Base-by-base conservation (phyloP, 2,888 invertebrate genomes). In the Clanis bilineata region DNA sequence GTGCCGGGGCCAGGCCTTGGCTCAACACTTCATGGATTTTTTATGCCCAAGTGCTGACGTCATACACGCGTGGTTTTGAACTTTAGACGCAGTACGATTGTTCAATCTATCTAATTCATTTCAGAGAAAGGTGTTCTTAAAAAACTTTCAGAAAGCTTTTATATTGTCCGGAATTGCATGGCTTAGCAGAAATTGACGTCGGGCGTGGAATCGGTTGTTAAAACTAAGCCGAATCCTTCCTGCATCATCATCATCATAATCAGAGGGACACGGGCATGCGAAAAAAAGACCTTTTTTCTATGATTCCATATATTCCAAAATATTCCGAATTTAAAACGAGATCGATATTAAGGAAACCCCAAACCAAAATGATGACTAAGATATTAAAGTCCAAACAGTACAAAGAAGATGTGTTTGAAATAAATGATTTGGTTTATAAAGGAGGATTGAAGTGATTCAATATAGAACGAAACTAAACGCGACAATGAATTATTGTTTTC, bases 1-100 rank as follows among this genome's bases (percentile, higher is more conserved):
- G 76, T 80, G 82, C 72, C 81, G 43, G 44, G 60, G 60, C 47
- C 61, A 28, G 38, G 58, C 58, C 55, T 61, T 61, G 61, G 55
- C 58, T 25, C 18, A 58, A 55, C 61, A 58, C 61, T 61, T 58
- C 39, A 45, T 55, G 57, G 54, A 21, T 45, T 57, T 58, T 57
- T 58, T 51, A 51, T 51, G 18, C 51, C 28, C 32, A 3, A 21
- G 44, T 36, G 25, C 23, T 47, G 58, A 58, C 58, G 58, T 58
- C 58, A 58, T 18, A 47, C 15, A 58, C 23, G 25, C 51, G 51
- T 32, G 51, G 28, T 51, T 32, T n/a, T 12, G 6, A 23, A n/a
- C 45, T 23, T 23, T 18, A 18, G 10, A 32, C 32, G 18, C 32
- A 28, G 18, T 51, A 18, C 28, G n/a, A 47, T 47, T 47, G 15